Evolutionary conservation across 2,888 invertebrate species (phyloP), one percentile per base, ranked within the genome.

Genomic region (Agonopterix subpropinquella): DNA sequence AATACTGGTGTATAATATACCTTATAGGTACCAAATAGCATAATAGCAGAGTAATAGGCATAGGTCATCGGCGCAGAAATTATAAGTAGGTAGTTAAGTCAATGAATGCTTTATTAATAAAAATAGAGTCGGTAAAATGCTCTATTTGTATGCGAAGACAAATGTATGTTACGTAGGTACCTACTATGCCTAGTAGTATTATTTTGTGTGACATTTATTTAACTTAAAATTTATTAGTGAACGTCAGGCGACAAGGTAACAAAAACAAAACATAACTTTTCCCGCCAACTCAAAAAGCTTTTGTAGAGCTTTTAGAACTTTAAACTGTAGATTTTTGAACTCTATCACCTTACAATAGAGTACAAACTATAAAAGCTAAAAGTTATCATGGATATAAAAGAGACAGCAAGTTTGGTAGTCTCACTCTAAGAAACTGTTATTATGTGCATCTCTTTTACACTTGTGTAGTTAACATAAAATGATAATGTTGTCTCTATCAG

Each of bases 271-370:
- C 50, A 56, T 55, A 56, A 65, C 63, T 61, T 75, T 80, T 80
- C 80, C 80, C 80, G 80, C 80, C 80, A 77, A 73, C 65, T 70
- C 59, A 53, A 64, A 58, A 64, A 47, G 39, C 49, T 44, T 44
- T 43, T 52, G 44, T 50, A 37, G 45, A 57, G 53, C 55, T 61
- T 56, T 51, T 35, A 15, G 15, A 36, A 37, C 13, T 11, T 8
- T 8, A 9, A 8, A 7, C 8, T 0, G 10, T 47, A 28, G 44
- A 13, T 36, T 43, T 18, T 28, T 36, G 3, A 57, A 49, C 53
- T 52, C 56, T 7, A 36, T 48, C 49, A 45, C 39, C 0, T 4
- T 9, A 39, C 10, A 4, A 39, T n/a, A n/a, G 8, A 39, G n/a
- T 39, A 39, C 4, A 39, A 39, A n/a, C 10, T n/a, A 39, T n/a